These are phyloP conservation scores for Bombus sylvicola DNA, from an alignment of 1,140 invertebrate genomes.

Conservation along the genomic window DNA sequence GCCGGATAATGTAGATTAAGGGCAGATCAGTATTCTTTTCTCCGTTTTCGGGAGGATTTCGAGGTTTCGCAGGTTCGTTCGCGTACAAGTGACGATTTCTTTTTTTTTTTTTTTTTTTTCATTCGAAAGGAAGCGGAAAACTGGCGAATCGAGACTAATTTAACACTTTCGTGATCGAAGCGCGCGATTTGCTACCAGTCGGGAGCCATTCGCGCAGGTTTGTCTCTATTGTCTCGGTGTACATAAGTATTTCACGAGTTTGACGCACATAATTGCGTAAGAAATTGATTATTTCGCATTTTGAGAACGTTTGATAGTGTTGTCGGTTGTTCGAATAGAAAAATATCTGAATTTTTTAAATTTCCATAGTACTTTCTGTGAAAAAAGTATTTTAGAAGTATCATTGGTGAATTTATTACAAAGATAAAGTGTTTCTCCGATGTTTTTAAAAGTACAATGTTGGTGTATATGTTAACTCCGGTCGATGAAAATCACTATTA, in stretches of 20 bases:
- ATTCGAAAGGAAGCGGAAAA: conserved; percentile 9
- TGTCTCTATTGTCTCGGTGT: conserved; percentile 5
- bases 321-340: neutral
- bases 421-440: neutral
- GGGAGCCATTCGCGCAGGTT: conserved; percentile 3
- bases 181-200: neutral
- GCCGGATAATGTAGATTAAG: conserved; percentile 39
- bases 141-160: conserved; percentile 16
- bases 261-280: neutral
- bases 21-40: conserved; percentile 52
- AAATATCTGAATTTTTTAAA: neutral
- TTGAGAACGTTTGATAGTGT: neutral
- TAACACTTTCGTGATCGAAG: conserved; percentile 27
- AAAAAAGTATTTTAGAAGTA: neutral
- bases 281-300: neutral
- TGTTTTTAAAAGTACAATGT: conserved; percentile 2
- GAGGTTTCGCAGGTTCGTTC: conserved; percentile 23
- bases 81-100: neutral
- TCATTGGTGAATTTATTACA: too few species aligned
- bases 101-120: neutral
- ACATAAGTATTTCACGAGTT: neutral
- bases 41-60: conserved; percentile 32
- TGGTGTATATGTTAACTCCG: neutral
- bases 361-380: neutral
- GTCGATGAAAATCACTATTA: neutral